These are phyloP conservation scores for Crocodylus rhombifer DNA, from an alignment of 2,797 vertebrate genomes.

Conservation along the genomic window DNA sequence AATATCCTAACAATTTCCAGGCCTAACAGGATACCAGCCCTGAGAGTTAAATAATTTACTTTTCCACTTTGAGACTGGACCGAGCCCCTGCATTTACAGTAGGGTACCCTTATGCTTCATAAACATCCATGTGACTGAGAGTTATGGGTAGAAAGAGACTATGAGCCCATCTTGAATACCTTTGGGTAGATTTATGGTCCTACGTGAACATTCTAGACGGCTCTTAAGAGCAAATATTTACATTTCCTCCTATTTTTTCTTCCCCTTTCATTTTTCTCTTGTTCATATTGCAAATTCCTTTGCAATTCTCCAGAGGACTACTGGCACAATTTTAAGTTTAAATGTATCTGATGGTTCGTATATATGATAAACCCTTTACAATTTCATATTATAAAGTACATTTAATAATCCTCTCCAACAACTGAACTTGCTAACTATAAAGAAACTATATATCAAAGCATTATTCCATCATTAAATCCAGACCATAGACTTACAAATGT, in stretches of 20 bases:
- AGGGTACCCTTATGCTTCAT: background rate
- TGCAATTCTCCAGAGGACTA: background rate
- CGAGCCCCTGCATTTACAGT: background rate
- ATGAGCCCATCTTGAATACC: too few relatives aligned
- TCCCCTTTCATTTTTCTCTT: background rate
- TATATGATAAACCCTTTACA: background rate
- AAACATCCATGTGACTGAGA: background rate
- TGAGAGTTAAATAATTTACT: too few relatives aligned
- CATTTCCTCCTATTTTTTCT: background rate
- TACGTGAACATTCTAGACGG: accelerated
- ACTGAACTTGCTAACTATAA: background rate
- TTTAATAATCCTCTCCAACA: too few relatives aligned
- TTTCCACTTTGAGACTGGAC: background rate
- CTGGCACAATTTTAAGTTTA: background rate
- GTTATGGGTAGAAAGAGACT: background rate
- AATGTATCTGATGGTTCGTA: background rate
- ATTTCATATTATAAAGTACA: background rate
- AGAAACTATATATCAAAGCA: background rate
- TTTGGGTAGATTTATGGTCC: background rate
- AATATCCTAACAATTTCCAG: background rate
- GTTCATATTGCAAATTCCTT: background rate
- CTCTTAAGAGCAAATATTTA: background rate
- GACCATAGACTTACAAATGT: background rate
- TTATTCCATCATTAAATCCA: background rate
- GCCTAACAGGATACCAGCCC: too few relatives aligned